phyloP scores from a whole-genome alignment of 2,888 invertebrate species.

The Monoplex corrugatus region DNA sequence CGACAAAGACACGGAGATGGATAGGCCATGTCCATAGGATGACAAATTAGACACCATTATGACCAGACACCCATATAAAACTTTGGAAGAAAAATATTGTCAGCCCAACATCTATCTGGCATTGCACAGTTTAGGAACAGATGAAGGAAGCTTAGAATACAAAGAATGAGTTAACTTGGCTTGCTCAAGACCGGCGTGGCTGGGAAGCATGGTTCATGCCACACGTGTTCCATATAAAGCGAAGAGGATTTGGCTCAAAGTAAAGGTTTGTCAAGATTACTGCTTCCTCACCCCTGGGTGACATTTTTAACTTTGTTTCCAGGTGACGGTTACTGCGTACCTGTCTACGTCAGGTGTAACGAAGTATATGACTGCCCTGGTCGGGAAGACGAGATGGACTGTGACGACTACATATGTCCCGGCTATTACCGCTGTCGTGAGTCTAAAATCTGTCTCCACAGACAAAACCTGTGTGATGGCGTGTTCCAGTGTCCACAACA shows the following conservation, averaged over 20 bases:
- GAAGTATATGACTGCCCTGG: conserved; percentile 23
- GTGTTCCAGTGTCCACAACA: conserved; percentile 13
- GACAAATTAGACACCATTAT: no score
- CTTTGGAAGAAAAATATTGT: no score
- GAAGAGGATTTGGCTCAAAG: not conserved
- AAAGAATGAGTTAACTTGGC: not conserved
- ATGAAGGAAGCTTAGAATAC: no score
- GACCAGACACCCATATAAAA: no score
- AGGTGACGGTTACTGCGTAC: conserved; percentile 39
- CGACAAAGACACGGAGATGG: no score
- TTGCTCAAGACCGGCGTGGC: no score
- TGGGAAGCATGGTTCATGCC: not conserved
- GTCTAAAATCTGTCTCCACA: conserved; percentile 21
- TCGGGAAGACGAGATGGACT: conserved; percentile 17
- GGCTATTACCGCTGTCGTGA: conserved; percentile 26
- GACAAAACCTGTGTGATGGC: conserved; percentile 3
- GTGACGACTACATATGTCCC: conserved; percentile 31
- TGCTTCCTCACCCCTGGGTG: not conserved
- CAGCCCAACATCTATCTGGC: not conserved
- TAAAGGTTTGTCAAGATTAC: not conserved
- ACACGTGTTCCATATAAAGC: not conserved
- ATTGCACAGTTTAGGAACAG: not conserved
- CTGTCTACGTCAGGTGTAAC: conserved; percentile 33
- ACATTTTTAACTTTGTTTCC: conserved; percentile 3
- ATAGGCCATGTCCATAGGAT: no score